Evolutionary conservation across 2,797 vertebrate species (phyloP), one percentile per base, ranked within the genome.

Genomic region (Sternarchorhynchus goeldii): DNA sequence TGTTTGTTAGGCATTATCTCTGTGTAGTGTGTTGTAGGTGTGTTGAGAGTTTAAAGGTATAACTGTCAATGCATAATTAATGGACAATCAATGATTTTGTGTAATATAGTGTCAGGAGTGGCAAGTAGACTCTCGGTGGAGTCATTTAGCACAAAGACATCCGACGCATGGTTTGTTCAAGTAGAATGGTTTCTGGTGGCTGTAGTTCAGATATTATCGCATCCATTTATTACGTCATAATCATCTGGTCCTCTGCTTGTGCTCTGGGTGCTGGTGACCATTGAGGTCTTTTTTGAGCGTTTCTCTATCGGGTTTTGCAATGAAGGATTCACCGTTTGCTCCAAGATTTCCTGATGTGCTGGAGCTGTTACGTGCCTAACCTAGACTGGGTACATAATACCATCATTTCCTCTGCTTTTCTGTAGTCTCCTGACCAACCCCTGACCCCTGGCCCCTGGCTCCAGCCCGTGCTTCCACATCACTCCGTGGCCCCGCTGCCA

Each of bases 31-130:
- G 18, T 20, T 21, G 2, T 14, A 4, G 45, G 29, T n/a, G 53
- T 63, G 55, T 67, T 64, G 36, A 56, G 41, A 36, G 18, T 21
- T n/a, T 77, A 53, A 65, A 65, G 58, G 78, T 58, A 73, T 85
- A 64, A 76, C 83, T 89, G 88, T 87, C 87, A 86, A 77, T 88
- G 88, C 87, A 86, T 91, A 91, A 92, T 91, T 93, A 93, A 93
- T 91, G 91, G 88, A 89, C 92, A 92, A 93, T 93, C 92, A 92
- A 92, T 93, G 87, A 85, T 76, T 87, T 90, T 87, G 87, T 87
- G 88, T 89, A 88, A 91, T 88, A 84, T 87, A 87, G 91, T 83
- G 87, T 50, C 45, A 50, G 14, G 45, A 85, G 86, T 85, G 77
- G 87, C 85, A 58, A 76, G 88, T 50, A 88, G 86, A 90, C 83